Evolutionary conservation across 2,888 invertebrate genomes (phyloP), one percentile per base, ranked within the genome.

Genomic region (Pristionchus mayeri): DNA sequence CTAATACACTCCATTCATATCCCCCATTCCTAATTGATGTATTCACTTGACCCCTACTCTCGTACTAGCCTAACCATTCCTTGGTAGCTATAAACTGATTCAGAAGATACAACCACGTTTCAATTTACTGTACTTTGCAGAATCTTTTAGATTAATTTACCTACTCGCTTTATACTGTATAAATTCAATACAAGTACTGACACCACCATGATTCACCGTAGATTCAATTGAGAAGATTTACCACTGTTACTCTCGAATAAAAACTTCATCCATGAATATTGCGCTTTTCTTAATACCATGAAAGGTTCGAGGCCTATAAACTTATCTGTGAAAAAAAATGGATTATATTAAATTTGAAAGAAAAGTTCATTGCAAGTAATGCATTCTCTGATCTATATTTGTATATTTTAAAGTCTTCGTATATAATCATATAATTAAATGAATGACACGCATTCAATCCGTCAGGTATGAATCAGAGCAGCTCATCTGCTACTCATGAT

Each of bases 181-280:
- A 37, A 1, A n/a, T 16, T 67, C 67, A 67, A 34, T 67, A 67
- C 67, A 67, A 34, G 67, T 67, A 67, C 57, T 60, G 57, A 60
- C 30, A 60, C 57, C 57, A 60, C 57, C 30, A 27, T 60, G 57
- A 24, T 27, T 30, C 57, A 60, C 57, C 57, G 30, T 60, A 60
- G 57, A 27, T 13, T 24, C 30, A 9, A 6, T 11, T 13, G 13
- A 24, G 27, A 27, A 60, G 24, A 27, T 54, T 54, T n/a, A 54
- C 3, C 24, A 54, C 3, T 60, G 57, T 60, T 27, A 2, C 27
- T 3, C 21, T 18, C 27, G 57, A 60, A 27, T 60, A 60, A 60
- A 60, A 30, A 60, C 3, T 27, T 27, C 27, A 4, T 27, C 9
- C 3, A n/a, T n/a, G n/a, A 60, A 27, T 11, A 27, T 27, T 7